Conservation (phyloP, 2,113 vertebrate genomes). For the human (Homo sapiens) region GRCh38 chr1:115223501-115224000, state of each 20-base stretch:
- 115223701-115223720: not conserved
- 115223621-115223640: not conserved
- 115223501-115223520: not conserved
- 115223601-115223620: not conserved
- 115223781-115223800: not conserved
- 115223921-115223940: not conserved
- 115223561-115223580: not conserved
- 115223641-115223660: not conserved
- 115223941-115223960: not conserved
- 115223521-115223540: not conserved
- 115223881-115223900: not conserved
- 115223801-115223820: not conserved
- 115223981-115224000: not conserved
- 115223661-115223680: not conserved
- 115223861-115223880: not conserved
- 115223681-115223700: not conserved
- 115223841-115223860: not conserved
- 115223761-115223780: not conserved
- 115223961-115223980: not conserved
- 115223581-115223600: not conserved
- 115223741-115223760: not conserved
- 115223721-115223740: not conserved
- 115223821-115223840: not conserved
- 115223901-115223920: not conserved
- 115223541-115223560: not conserved